Conservation (phyloP, 2,113 vertebrate species). For the Ciconia stormi region DNA sequence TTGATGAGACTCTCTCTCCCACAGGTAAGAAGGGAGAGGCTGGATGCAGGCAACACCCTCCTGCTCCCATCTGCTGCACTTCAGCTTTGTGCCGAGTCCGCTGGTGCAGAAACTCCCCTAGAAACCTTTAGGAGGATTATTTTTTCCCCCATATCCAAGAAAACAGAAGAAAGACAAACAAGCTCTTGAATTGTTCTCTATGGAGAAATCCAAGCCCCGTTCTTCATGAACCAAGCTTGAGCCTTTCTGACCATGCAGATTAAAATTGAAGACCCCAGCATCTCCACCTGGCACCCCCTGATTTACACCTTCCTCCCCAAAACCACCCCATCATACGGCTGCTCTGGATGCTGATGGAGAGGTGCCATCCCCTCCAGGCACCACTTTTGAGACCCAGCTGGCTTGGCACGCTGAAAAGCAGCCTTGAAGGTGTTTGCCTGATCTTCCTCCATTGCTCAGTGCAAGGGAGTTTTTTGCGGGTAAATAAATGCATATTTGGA, state of each 20-base stretch:
- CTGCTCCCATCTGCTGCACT: background rate
- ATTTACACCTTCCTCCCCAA: background rate
- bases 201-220: background rate
- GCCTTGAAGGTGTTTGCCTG: background rate
- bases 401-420: background rate
- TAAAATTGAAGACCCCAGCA: background rate
- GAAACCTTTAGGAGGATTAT: background rate
- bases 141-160: background rate
- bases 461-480: background rate
- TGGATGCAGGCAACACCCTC: background rate
- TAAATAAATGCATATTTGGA: slow-evolving; percentile 40
- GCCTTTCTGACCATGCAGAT: background rate
- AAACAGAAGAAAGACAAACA: background rate
- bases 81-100: accelerated
- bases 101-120: background rate
- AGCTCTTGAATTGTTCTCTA: background rate
- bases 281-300: background rate
- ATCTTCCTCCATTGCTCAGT: background rate
- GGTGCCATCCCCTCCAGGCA: background rate
- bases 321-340: accelerated
- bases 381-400: background rate
- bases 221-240: background rate
- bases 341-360: background rate
- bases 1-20: background rate
- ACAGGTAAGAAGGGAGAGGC: background rate